Conservation (phyloP, 2,888 invertebrate species). For the Neoascia interrupta region DNA sequence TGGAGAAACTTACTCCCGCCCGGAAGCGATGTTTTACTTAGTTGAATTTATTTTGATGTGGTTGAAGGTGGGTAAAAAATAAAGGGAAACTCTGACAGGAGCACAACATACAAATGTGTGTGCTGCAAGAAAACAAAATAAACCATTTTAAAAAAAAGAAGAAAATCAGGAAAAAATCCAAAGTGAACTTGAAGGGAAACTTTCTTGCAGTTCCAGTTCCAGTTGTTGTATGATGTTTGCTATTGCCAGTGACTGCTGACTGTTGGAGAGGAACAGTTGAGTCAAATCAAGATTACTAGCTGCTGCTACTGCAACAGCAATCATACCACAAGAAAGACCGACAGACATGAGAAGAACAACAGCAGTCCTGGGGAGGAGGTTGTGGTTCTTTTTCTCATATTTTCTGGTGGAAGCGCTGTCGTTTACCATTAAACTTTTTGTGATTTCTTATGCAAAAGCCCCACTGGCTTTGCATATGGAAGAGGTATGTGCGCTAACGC, state of each 20-base stretch:
- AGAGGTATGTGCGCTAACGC: no score
- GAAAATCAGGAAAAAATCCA: conserved; percentile 44
- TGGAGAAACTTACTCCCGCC: conserved; percentile 54
- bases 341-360: conserved; percentile 46
- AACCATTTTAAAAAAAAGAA: conserved; percentile 23
- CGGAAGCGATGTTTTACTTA: conserved; percentile 66
- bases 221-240: conserved; percentile 53
- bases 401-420: conserved; percentile 11
- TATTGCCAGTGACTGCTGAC: conserved; percentile 47
- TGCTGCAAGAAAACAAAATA: conserved; percentile 27
- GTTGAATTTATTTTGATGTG: conserved; percentile 65
- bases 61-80: conserved; percentile 60
- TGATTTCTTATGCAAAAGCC: conserved; percentile 16
- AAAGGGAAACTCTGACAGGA: conserved; percentile 48
- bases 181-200: conserved; percentile 50
- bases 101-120: conserved; percentile 47
- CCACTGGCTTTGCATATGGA: conserved; percentile 12
- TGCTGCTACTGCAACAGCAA: conserved; percentile 36
- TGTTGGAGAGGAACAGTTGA: conserved; percentile 34
- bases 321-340: conserved; percentile 32
- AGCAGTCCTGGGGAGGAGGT: conserved; percentile 23
- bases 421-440: conserved; percentile 30
- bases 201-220: conserved; percentile 49
- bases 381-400: not conserved
- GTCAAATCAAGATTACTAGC: conserved; percentile 57